Base-by-base conservation (phyloP, 1,140 invertebrate species). In the Drosophila kurseongensis region DNA sequence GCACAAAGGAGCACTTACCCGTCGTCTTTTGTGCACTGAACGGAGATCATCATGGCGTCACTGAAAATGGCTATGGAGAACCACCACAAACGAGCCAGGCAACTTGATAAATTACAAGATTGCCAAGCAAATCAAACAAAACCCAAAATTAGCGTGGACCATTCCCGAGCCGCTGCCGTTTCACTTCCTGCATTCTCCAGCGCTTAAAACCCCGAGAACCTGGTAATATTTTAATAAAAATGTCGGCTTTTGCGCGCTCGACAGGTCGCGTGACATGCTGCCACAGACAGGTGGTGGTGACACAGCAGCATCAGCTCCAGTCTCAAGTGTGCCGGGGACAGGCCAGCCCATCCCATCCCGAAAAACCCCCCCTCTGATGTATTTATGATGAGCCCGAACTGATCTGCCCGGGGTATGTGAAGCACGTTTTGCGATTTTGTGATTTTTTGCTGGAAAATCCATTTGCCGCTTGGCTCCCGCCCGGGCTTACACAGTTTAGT, bases 151-250 rank as follows among this genome's bases (percentile, higher is more conserved):
- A 86, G 62, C 75, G 60, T 45, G 40, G 45, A 44, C 61, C 58
- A 41, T 18, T 38, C 41, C 14, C 0, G 4, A 2, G 42, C 29
- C 13, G n/a, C 44, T 23, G 32, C 23, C 23, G 23, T 23, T 9
- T 44, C 10, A 13, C 23, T 45, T 38, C 27, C 18, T 44, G 63
- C 16, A 7, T 10, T 18, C 29, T 44, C 9, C 23, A 42, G 41
- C 9, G 13, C 29, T 44, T 63, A 75, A 66, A 78, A 75, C 66
- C 50, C 73, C 51, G 56, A 66, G 41, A 51, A 48, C 67, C 76
- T 67, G 75, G 84, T 84, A 89, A 89, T 88, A 89, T 89, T 89
- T 89, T 89, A 89, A 89, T 89, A 89, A 89, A 89, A 89, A 89
- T 89, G 84, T 89, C 84, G 84, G 77, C 78, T 89, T 80, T 78